phyloP scores from a whole-genome alignment of 2,113 vertebrate genomes.

The Malurus elegans region DNA sequence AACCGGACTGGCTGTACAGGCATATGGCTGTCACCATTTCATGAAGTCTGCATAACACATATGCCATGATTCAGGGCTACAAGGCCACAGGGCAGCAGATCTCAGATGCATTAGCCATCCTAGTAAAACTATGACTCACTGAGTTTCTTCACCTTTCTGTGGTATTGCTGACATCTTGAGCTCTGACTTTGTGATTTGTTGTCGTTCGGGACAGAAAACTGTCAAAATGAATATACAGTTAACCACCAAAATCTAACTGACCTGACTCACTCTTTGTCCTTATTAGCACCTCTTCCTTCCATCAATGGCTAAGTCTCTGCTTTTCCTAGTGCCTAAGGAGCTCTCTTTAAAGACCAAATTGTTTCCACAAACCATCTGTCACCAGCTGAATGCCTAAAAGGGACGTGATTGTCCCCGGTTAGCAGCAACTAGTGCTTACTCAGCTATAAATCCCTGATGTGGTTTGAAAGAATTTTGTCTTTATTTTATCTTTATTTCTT shows the following conservation, averaged over 20 bases:
- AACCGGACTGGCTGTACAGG: not conserved
- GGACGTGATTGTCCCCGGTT: not conserved
- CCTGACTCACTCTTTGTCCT: not conserved
- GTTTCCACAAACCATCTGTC: not conserved
- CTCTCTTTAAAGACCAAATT: not conserved
- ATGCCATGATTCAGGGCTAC: not conserved
- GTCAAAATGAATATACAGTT: not conserved
- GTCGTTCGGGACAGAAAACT: not conserved
- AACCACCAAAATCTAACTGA: not conserved
- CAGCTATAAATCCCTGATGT: not conserved
- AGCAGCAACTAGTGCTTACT: not conserved
- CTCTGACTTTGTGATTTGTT: not conserved
- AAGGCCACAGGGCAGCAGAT: not conserved
- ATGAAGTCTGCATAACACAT: not conserved
- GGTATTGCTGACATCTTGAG: not conserved
- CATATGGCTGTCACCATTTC: not conserved
- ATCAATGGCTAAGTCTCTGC: not conserved
- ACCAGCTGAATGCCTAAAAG: not conserved
- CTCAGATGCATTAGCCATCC: not conserved
- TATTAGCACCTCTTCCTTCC: not conserved
- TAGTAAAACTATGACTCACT: not conserved
- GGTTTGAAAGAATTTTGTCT: not conserved
- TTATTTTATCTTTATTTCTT: not conserved
- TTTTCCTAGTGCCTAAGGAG: not conserved
- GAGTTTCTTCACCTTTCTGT: not conserved